These are phyloP conservation scores for Clarias magur DNA, from an alignment of 2,113 vertebrate species.

Conservation along the genomic window DNA sequence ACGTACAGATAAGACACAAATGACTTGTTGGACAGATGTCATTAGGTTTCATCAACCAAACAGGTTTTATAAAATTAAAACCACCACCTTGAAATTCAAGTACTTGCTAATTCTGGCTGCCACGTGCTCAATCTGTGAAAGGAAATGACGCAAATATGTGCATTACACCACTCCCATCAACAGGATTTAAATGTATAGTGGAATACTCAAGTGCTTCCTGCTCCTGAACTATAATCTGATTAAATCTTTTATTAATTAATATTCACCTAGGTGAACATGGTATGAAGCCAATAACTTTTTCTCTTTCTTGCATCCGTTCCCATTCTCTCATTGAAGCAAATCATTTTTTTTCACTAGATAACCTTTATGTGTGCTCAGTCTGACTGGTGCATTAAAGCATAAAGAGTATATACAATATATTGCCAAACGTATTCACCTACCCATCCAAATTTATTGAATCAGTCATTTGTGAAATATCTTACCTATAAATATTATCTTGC, in stretches of 20 bases:
- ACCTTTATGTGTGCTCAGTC: not conserved
- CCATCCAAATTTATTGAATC: too few relatives aligned
- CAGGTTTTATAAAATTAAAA: not conserved
- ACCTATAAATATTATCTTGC: too few relatives aligned
- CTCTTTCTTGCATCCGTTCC: not conserved
- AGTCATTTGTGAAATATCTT: too few relatives aligned
- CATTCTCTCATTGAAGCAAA: not conserved
- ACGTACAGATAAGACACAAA: not conserved
- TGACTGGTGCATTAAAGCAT: not conserved
- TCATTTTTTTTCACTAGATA: not conserved
- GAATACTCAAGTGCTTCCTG: not conserved
- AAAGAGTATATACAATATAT: not conserved
- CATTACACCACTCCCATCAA: not conserved
- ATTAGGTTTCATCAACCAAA: not conserved
- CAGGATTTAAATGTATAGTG: not conserved
- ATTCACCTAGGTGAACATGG: not conserved
- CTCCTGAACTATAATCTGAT: not conserved
- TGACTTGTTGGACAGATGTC: not conserved
- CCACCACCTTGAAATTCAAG: not conserved
- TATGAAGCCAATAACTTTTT: not conserved
- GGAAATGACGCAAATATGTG: not conserved
- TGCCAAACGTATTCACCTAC: too few relatives aligned
- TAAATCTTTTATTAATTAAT: not conserved
- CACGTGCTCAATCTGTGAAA: not conserved
- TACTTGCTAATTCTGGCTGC: not conserved